A percentile compares a stretch with the other conserved stretches of the same genome.
These are phyloP conservation scores for Tylochromis polylepis DNA, from an alignment of 2,113 vertebrate genomes.

Conservation along the genomic window DNA sequence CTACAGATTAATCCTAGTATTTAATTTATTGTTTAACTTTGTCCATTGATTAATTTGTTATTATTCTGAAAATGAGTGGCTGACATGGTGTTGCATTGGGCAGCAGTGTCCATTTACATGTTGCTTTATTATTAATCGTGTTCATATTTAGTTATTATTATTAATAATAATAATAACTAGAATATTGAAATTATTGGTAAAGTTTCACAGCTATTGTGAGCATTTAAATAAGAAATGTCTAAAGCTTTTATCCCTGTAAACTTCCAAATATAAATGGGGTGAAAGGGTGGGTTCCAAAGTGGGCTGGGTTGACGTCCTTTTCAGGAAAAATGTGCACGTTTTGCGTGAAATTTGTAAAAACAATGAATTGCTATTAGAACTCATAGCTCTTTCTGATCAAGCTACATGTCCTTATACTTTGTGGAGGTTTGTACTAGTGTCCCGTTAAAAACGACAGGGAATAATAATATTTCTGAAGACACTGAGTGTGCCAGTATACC, in stretches of 20 bases:
- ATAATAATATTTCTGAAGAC: too few species aligned
- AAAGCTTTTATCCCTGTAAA: too few species aligned
- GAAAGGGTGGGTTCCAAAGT: neutral
- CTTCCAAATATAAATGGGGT: accelerated
- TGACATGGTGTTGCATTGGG: neutral
- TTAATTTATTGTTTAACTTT: neutral
- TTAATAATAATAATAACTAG: neutral
- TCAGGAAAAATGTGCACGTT: too few species aligned
- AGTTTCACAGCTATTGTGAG: neutral
- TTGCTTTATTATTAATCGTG: neutral
- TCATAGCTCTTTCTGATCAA: too few species aligned
- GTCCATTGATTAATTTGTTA: neutral
- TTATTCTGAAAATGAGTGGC: neutral
- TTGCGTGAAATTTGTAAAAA: too few species aligned
- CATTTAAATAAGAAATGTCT: neutral
- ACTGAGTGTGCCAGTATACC: too few species aligned
- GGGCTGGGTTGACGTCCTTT: too few species aligned
- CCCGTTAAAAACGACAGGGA: too few species aligned
- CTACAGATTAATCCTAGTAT: neutral
- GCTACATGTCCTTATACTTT: too few species aligned
- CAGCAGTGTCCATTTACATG: neutral
- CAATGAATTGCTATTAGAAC: too few species aligned
- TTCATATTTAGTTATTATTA: neutral
- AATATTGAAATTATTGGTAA: neutral
- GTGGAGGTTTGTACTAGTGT: too few species aligned